phyloP scores from a whole-genome alignment of 2,113 vertebrate genomes.

The Colistium nudipinnis region DNA sequence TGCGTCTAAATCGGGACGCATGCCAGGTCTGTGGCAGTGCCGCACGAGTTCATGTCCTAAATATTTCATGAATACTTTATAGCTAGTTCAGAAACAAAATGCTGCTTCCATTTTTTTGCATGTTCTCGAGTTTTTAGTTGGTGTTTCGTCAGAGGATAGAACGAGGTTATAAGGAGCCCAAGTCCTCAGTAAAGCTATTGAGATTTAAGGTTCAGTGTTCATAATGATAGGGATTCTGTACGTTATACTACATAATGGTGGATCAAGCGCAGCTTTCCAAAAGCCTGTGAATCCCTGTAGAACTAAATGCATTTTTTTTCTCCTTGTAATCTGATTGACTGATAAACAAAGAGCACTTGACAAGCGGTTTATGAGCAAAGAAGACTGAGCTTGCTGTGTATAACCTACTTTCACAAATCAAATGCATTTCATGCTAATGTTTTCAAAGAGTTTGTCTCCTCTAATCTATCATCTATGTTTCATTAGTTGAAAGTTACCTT shows the following conservation, averaged over 20 bases:
- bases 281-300: slow-evolving; percentile 55
- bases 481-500: slow-evolving; percentile 80
- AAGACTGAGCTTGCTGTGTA: slow-evolving; percentile 60
- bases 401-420: slow-evolving; percentile 78
- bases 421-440: slow-evolving; percentile 75
- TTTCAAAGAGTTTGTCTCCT: slow-evolving; percentile 76
- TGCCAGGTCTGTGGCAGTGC: no score
- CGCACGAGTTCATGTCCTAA: slow-evolving; percentile 31
- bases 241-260: slow-evolving; percentile 38
- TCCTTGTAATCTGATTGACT: slow-evolving; percentile 78
- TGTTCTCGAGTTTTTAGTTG: no score
- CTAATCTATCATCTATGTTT: slow-evolving; percentile 80
- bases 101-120: no score
- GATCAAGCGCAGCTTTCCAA: slow-evolving; percentile 40
- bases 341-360: slow-evolving; percentile 75
- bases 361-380: slow-evolving; percentile 66
- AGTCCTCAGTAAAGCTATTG: slow-evolving; percentile 51
- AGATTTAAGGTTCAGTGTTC: slow-evolving; percentile 59
- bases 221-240: slow-evolving; percentile 47
- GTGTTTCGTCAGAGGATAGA: slow-evolving; percentile 47
- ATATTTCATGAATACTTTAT: slow-evolving; percentile 59
- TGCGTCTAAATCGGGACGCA: neutral
- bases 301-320: slow-evolving; percentile 65
- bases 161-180: slow-evolving; percentile 32
- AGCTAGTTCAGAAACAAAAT: no score